Percentiles rank a stretch among this genome's conserved stretches.
These are phyloP conservation scores for Drosophila cardini DNA, from an alignment of 1,140 invertebrate species.

Conservation along the genomic window DNA sequence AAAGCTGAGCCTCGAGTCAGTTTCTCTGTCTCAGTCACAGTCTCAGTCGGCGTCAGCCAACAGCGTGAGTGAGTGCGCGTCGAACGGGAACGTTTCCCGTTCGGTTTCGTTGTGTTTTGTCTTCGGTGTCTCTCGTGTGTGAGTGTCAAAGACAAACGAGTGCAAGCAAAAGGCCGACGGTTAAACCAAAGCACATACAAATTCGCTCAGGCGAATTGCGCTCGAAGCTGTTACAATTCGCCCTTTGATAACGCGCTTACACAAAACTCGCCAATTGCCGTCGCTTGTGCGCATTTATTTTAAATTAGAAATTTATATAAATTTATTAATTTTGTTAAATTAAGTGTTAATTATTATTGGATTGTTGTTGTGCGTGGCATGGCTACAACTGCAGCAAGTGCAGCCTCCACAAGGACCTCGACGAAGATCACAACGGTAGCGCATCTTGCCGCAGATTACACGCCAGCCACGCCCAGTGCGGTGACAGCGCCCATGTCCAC, in stretches of 20 bases:
- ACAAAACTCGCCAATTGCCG: slow-evolving; percentile 1
- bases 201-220: slow-evolving; percentile 17
- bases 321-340: neutral
- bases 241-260: slow-evolving; percentile 4
- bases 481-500: slow-evolving; percentile 13
- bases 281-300: neutral
- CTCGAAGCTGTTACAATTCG: slow-evolving; percentile 3
- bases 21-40: slow-evolving; percentile 62
- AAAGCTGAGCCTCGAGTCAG: slow-evolving; percentile 47
- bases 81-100: slow-evolving; percentile 56
- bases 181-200: slow-evolving; percentile 19
- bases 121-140: slow-evolving; percentile 27
- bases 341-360: neutral
- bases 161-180: slow-evolving; percentile 42
- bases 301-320: neutral
- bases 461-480: slow-evolving; percentile 8
- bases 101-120: slow-evolving; percentile 41
- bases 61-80: slow-evolving; percentile 67
- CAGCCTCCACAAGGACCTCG: slow-evolving; percentile 60
- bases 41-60: slow-evolving; percentile 69
- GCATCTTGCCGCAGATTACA: slow-evolving; percentile 23
- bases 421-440: slow-evolving; percentile 32
- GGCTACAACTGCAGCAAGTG: slow-evolving; percentile 52
- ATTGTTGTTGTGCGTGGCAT: slow-evolving; percentile 42
- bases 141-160: slow-evolving; percentile 21